Evolutionary conservation across 2,888 invertebrate species (phyloP).

Genomic region (Drosophila rellima): DNA sequence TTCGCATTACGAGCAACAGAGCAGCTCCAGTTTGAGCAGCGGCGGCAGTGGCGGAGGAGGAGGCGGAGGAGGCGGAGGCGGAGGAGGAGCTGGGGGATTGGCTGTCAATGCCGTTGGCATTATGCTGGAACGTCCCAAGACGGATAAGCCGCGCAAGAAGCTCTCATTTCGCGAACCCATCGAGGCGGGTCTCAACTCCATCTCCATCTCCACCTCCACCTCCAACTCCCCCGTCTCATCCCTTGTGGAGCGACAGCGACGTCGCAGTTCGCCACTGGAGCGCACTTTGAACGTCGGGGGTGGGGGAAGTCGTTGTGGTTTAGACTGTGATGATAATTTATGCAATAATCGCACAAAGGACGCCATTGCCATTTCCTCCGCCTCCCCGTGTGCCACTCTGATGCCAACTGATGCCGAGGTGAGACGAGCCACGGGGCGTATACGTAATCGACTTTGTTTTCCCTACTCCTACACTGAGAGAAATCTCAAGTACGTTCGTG

Average conservation of each 20-base stretch:
- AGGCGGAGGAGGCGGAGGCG: slow-evolving; percentile 72
- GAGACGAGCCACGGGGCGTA: slow-evolving; percentile 44
- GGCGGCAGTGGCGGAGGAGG: slow-evolving; percentile 83
- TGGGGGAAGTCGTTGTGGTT: no score
- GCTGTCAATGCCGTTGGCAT: slow-evolving; percentile 48
- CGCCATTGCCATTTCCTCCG: slow-evolving; percentile 57
- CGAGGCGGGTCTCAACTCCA: slow-evolving; percentile 70
- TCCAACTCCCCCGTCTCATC: no score
- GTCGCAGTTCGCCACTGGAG: slow-evolving; percentile 79
- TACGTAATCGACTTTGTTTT: slow-evolving; percentile 52
- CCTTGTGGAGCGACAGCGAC: slow-evolving; percentile 64
- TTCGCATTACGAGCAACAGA: slow-evolving; percentile 65
- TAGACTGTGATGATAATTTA: slow-evolving; percentile 78
- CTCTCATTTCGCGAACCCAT: slow-evolving; percentile 93
- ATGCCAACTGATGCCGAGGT: background rate
- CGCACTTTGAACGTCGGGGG: slow-evolving; percentile 32
- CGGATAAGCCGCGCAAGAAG: slow-evolving; percentile 91
- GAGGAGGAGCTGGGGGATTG: slow-evolving; percentile 5
- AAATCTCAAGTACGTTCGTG: no score
- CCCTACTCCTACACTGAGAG: background rate
- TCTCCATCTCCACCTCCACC: no score
- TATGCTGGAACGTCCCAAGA: slow-evolving; percentile 81
- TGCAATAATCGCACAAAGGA: slow-evolving; percentile 77
- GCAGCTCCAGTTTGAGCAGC: slow-evolving; percentile 80
- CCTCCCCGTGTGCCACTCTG: no score